A percentile compares a stretch with the other conserved stretches of the same genome.
Conservation (phyloP, 2,797 vertebrate species). For the Eleutherodactylus coqui region DNA sequence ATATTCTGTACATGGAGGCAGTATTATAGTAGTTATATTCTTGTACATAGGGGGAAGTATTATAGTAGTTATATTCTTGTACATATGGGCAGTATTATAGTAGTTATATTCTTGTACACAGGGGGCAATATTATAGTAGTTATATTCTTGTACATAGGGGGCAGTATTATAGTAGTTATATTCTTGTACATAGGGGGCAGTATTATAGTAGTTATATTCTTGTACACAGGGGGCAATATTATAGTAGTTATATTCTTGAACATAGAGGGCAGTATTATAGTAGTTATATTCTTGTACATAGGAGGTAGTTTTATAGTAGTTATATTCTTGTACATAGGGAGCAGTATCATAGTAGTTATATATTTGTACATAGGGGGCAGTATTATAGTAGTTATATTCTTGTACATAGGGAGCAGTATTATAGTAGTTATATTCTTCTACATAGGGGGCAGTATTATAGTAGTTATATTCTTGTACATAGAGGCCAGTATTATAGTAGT, state of each 20-base stretch:
- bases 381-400: slow-evolving; percentile 10
- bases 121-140: slow-evolving; percentile 1
- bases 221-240: background rate
- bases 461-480: background rate
- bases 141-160: background rate
- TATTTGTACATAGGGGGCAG: background rate
- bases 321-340: background rate
- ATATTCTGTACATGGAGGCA: background rate
- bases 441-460: background rate
- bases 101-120: background rate
- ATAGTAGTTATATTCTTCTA: background rate
- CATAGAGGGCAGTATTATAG: background rate
- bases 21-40: slow-evolving; percentile 13
- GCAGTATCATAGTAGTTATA: slow-evolving; percentile 13
- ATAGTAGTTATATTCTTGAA: background rate
- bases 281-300: slow-evolving; percentile 11
- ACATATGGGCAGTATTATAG: background rate
- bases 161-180: slow-evolving; percentile 14
- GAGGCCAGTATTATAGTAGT: background rate
- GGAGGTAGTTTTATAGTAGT: background rate
- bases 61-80: slow-evolving; percentile 1
- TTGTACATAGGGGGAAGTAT: background rate
- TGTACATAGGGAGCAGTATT: background rate
- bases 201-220: slow-evolving; percentile 5
- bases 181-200: background rate